phyloP scores from a whole-genome alignment of 2,797 vertebrate species.

The Pteropus rufus region DNA sequence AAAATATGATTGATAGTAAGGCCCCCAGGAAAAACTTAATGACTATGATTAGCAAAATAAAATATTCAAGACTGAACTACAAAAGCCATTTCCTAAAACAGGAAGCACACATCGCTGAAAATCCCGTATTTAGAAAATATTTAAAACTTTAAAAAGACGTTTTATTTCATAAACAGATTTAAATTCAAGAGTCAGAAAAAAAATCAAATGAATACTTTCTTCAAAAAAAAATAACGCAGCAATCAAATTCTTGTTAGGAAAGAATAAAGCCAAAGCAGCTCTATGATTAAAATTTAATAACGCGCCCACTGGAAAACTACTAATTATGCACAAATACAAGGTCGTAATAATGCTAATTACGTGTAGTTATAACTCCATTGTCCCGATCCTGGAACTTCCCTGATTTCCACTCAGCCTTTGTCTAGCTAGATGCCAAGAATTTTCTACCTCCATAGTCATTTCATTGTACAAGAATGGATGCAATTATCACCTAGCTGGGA shows the following conservation, averaged over 20 bases:
- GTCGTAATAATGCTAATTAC: constrained; percentile 37
- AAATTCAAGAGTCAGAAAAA: not conserved
- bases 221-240: not conserved
- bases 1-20: not conserved
- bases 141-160: not conserved
- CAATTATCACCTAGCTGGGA: constrained; percentile 51
- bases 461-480: constrained; percentile 21
- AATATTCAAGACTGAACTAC: not conserved
- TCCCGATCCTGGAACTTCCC: constrained; percentile 48
- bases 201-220: not conserved
- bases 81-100: not conserved
- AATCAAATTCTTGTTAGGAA: not conserved
- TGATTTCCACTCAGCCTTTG: constrained; percentile 32
- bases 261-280: not conserved
- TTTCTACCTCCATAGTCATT: constrained; percentile 61
- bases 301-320: constrained; percentile 35
- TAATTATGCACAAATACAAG: constrained; percentile 42
- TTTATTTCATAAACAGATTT: not conserved
- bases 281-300: constrained; percentile 6
- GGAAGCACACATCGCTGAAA: not conserved
- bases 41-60: not conserved
- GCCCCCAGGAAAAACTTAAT: not conserved
- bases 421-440: constrained; percentile 57
- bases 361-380: constrained; percentile 46
- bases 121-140: not conserved